phyloP scores from a whole-genome alignment of 2,888 invertebrate genomes.

The Geophilus truncorum region DNA sequence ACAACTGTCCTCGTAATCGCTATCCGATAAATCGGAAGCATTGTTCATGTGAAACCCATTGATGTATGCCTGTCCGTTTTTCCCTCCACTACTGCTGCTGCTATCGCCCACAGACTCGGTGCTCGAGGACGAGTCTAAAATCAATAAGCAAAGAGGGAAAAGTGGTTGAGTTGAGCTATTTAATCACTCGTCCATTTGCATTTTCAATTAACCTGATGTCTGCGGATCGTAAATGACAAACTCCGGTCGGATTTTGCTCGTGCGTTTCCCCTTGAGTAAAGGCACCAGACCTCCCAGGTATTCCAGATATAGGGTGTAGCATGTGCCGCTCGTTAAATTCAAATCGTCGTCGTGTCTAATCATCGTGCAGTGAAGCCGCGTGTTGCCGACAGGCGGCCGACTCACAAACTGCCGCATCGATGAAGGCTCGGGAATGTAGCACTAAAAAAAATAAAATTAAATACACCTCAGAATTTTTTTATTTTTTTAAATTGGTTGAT shows the following conservation, averaged over 20 bases:
- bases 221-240: constrained; percentile 96
- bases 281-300: constrained; percentile 95
- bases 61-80: not conserved
- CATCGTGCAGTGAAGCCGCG: constrained; percentile 95
- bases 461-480: not conserved
- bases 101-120: constrained; percentile 30
- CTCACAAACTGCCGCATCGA: constrained; percentile 89
- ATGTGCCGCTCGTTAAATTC: constrained; percentile 46
- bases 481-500: not conserved
- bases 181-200: not conserved
- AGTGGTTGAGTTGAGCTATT: no score
- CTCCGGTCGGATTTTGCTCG: constrained; percentile 94
- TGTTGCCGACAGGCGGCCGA: constrained; percentile 75
- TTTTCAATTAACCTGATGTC: constrained; percentile 38
- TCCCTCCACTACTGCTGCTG: constrained; percentile 28
- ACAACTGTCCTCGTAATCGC: constrained; percentile 64
- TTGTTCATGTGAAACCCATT: constrained; percentile 31
- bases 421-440: constrained; percentile 86
- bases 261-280: constrained; percentile 86
- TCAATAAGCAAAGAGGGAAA: not conserved
- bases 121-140: constrained; percentile 1
- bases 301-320: constrained; percentile 69
- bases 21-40: constrained; percentile 59
- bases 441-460: constrained; percentile 55
- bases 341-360: constrained; percentile 83